A percentile compares a stretch with the other conserved stretches of the same genome.
These are phyloP conservation scores for Eclectus roratus DNA, from an alignment of 2,113 vertebrate species.

Conservation along the genomic window DNA sequence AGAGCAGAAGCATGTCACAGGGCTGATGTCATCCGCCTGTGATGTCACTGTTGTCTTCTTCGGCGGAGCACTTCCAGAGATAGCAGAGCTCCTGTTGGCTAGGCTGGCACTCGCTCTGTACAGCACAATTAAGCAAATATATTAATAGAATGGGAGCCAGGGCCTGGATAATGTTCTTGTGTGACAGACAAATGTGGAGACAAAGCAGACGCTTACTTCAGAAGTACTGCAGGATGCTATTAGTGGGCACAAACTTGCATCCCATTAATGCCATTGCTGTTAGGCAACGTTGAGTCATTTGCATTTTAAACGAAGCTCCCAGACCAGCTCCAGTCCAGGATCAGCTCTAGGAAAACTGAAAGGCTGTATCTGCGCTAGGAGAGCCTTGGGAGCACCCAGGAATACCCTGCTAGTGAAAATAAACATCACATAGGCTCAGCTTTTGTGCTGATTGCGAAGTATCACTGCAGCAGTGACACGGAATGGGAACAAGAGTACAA, in stretches of 20 bases:
- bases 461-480: neutral
- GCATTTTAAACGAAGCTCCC: slow-evolving; percentile 4
- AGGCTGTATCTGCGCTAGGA: neutral
- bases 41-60: slow-evolving; percentile 16
- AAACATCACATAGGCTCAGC: neutral
- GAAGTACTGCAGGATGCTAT: slow-evolving; percentile 21
- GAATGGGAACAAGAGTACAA: neutral
- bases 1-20: neutral
- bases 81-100: slow-evolving; percentile 37
- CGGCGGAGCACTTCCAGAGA: neutral
- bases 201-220: slow-evolving; percentile 50
- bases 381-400: neutral
- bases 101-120: neutral
- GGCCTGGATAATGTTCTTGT: slow-evolving; percentile 32
- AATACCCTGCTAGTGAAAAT: neutral
- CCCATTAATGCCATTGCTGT: slow-evolving; percentile 21
- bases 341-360: neutral
- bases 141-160: slow-evolving; percentile 46
- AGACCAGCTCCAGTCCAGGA: neutral
- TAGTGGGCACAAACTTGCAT: neutral
- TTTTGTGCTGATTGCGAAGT: neutral
- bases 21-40: slow-evolving; percentile 16
- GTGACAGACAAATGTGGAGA: slow-evolving; percentile 46
- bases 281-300: neutral
- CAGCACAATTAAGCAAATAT: slow-evolving; percentile 43